Conservation (phyloP, 2,888 invertebrate genomes). For the Smittia sp. region DNA sequence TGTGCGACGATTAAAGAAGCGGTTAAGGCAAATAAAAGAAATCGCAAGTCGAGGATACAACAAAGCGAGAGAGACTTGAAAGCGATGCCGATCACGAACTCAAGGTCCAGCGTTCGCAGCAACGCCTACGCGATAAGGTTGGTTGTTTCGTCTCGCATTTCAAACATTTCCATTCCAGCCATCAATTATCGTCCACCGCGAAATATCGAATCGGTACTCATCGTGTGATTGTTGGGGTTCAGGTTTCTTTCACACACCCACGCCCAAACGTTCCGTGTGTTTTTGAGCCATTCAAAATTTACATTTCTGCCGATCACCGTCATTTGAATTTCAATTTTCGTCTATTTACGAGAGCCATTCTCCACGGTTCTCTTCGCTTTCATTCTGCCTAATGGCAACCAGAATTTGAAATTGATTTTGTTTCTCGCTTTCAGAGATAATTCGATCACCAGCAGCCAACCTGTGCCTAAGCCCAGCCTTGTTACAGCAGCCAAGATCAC, state of each 20-base stretch:
- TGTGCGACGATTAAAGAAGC: too few relatives aligned
- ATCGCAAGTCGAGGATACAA: too few relatives aligned
- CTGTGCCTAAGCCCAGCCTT: neutral
- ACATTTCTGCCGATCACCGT: slow-evolving; percentile 8
- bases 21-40: too few relatives aligned
- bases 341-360: neutral
- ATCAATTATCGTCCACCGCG: neutral
- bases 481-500: neutral
- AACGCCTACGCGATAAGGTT: slow-evolving; percentile 23
- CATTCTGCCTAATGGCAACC: neutral
- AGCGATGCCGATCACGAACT: slow-evolving; percentile 29
- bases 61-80: neutral
- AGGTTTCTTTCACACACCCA: slow-evolving; percentile 31
- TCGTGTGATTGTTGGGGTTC: slow-evolving; percentile 13
- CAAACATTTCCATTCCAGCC: too few relatives aligned
- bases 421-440: neutral
- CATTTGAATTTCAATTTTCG: slow-evolving; percentile 9
- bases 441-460: neutral
- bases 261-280: neutral
- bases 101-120: slow-evolving; percentile 3
- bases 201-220: neutral
- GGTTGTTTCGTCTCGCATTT: neutral
- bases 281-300: neutral
- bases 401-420: neutral
- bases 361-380: neutral